Evolutionary conservation across 1,140 invertebrate species (phyloP), one percentile per base, ranked within the genome.

Genomic region (Wasmannia auropunctata): DNA sequence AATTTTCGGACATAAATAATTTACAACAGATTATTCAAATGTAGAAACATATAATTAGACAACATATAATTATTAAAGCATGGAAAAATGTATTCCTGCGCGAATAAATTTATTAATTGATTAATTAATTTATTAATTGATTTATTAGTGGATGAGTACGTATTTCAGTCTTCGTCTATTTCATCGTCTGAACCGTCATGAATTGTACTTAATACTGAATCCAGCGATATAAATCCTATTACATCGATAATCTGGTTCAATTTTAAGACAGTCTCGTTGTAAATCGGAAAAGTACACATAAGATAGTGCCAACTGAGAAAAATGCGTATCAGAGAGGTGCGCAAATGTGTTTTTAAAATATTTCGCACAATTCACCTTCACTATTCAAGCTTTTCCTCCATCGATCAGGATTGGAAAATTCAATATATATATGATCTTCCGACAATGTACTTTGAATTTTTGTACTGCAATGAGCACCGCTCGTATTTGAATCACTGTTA

Each of bases 181-280:
- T 92, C 86, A 67, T 95, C 93, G n/a, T 94, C 91, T 0, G 86
- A 74, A 72, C 96, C 95, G 10, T n/a, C n/a, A n/a, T 86, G 25
- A 62, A 94, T 86, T 19, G 90, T 75, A 37, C 94, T 94, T 46
- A 97, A 90, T 31, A 94, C 87, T 19, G 97, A 96, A 94, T 97
- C 96, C 2, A 97, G 95, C 3, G 97, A 98, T 8, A 99, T 92
- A 91, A 99, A 98, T 1, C 98, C 98, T 77, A 98, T 95, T 80
- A 98, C 96, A 94, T 99, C 98, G 46, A 98, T 95, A 80, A 98
- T 94, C 80, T 98, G 96, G 94, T 98, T 99, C 0, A 99, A 92
- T 92, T 97, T 97, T 16, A 97, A 95, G 79, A 93, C 93, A 31
- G 96, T 95, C 81, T 94, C 96, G 88, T 97, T 96, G 93, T 99